Evolutionary conservation across 2,797 vertebrate genomes (phyloP).

Genomic region (Phataginus tricuspis): DNA sequence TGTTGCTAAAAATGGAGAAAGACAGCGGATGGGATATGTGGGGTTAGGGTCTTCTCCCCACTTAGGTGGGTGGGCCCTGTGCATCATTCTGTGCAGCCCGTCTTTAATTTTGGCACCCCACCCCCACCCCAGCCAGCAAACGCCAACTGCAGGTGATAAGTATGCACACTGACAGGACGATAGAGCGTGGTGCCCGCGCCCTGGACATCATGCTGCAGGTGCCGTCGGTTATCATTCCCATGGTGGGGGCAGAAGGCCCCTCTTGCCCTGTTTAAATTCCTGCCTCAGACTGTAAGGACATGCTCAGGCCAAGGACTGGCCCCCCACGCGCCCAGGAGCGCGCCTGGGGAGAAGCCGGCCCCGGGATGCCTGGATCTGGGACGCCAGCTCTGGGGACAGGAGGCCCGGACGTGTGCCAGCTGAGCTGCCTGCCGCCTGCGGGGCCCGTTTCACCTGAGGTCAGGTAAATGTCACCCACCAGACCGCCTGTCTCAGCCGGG

Average conservation of each 20-base stretch:
- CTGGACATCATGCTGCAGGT: neutral
- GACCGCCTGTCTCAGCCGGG: neutral
- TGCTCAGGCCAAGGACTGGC: neutral
- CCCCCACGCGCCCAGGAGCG: neutral
- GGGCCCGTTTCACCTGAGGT: too few relatives aligned
- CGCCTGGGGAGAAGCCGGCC: neutral
- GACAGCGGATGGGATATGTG: neutral
- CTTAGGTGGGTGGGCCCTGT: too few relatives aligned
- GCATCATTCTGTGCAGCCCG: too few relatives aligned
- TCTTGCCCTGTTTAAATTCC: neutral
- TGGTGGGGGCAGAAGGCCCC: accelerated
- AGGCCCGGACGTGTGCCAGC: too few relatives aligned
- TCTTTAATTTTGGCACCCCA: neutral
- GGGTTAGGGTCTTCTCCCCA: too few relatives aligned
- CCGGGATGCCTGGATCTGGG: too few relatives aligned
- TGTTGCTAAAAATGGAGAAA: accelerated
- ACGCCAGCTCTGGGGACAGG: too few relatives aligned
- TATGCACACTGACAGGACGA: too few relatives aligned
- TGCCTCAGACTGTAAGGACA: too few relatives aligned
- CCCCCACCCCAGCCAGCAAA: neutral
- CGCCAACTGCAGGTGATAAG: too few relatives aligned
- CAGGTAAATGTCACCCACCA: too few relatives aligned
- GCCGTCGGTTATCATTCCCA: accelerated
- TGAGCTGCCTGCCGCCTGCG: too few relatives aligned
- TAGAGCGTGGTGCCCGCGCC: neutral